phyloP scores from a whole-genome alignment of 2,888 invertebrate genomes.

The Venusia cambrica region DNA sequence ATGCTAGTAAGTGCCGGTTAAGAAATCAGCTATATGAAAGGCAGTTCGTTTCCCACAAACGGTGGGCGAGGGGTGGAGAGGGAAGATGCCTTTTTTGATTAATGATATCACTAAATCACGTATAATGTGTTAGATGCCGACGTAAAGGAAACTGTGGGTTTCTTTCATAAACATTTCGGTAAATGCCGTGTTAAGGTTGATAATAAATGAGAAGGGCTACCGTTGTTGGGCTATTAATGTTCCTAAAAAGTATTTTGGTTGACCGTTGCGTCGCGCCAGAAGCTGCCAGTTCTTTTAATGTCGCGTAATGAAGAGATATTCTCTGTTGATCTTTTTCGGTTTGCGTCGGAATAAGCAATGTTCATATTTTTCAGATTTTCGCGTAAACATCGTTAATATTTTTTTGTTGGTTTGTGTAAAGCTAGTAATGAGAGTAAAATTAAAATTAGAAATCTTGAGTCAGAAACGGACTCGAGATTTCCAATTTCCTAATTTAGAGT shows the following conservation, averaged over 20 bases:
- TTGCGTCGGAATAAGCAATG: too few species aligned
- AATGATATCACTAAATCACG: constrained; percentile 60
- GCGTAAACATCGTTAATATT: too few species aligned
- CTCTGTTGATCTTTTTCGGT: too few species aligned
- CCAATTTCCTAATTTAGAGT: too few species aligned
- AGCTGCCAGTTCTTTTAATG: too few species aligned
- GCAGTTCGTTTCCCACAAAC: constrained; percentile 30
- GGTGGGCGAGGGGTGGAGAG: constrained; percentile 18
- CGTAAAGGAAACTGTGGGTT: constrained; percentile 37
- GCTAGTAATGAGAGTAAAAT: too few species aligned
- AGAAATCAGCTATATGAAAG: constrained; percentile 36
- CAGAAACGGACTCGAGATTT: too few species aligned
- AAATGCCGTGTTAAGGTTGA: constrained; percentile 34
- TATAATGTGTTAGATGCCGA: constrained; percentile 44
- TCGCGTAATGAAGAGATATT: too few species aligned
- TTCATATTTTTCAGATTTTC: too few species aligned
- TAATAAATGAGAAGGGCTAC: constrained; percentile 31
- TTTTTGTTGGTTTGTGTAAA: too few species aligned
- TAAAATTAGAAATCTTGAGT: too few species aligned
- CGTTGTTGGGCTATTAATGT: constrained; percentile 28
- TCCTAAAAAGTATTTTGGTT: constrained; percentile 26
- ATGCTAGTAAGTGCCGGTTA: constrained; percentile 9
- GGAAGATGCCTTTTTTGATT: constrained; percentile 47
- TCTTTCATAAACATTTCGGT: constrained; percentile 38
- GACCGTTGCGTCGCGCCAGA: too few species aligned